These are phyloP conservation scores for Anoplophora glabripennis DNA, from an alignment of 1,140 invertebrate genomes.

Conservation along the genomic window DNA sequence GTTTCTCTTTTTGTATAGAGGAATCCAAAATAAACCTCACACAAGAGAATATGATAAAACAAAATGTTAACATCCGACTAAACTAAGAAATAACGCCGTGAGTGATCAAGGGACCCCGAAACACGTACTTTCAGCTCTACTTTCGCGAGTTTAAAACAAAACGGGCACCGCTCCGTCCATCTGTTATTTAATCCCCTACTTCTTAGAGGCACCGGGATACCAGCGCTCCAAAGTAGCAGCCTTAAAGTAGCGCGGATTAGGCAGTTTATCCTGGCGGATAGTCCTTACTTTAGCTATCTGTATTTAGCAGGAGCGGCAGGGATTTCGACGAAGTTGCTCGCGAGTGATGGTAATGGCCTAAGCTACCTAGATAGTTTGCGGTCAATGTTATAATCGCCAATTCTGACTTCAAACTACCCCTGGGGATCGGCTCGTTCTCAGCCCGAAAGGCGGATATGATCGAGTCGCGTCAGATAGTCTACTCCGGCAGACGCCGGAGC, in stretches of 20 bases:
- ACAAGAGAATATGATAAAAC: too few species aligned
- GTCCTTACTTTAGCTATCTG: constrained; percentile 47
- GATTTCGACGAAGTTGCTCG: constrained; percentile 33
- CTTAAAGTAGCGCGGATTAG: constrained; percentile 38
- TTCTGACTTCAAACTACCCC: background rate
- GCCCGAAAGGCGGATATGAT: constrained; percentile 1
- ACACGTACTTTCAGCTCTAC: too few species aligned
- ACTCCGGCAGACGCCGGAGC: too few species aligned
- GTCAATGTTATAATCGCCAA: constrained; percentile 11
- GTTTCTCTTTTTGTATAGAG: too few species aligned
- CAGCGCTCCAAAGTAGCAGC: constrained; percentile 5
- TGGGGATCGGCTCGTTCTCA: background rate
- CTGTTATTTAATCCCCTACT: background rate
- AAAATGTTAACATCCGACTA: too few species aligned
- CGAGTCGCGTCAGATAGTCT: background rate
- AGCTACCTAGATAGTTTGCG: constrained; percentile 20
- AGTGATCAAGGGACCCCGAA: too few species aligned
- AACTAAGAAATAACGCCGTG: too few species aligned
- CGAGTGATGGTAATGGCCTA: constrained; percentile 7
- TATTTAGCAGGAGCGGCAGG: constrained; percentile 41
- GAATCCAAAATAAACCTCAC: too few species aligned
- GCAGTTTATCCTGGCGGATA: constrained; percentile 39
- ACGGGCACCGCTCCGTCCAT: too few species aligned
- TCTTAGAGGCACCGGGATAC: constrained; percentile 1
- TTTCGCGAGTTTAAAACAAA: too few species aligned